These are phyloP conservation scores for Zaprionus ghesquierei DNA, from an alignment of 1,140 invertebrate species.

Conservation along the genomic window DNA sequence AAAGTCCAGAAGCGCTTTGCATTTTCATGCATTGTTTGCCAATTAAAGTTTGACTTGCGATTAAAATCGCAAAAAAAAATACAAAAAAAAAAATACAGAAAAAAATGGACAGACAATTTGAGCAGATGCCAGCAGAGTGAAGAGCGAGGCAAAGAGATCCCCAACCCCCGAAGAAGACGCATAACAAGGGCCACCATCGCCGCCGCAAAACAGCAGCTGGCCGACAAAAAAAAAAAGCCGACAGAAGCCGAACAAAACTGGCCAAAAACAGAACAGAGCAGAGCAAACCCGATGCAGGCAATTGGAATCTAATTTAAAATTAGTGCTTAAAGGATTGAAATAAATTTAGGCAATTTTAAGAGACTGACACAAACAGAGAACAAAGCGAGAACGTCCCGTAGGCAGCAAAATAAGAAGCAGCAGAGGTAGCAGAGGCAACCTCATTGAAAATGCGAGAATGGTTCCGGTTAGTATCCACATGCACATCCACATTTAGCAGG, in stretches of 20 bases:
- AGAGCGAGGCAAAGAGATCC: background rate
- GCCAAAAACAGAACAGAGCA: background rate
- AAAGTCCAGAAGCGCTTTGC: conserved; percentile 54
- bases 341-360: conserved; percentile 71
- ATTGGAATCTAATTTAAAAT: conserved; percentile 81
- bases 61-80: conserved; percentile 64
- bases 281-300: conserved; percentile 22
- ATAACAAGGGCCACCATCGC: conserved; percentile 13
- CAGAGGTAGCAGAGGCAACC: background rate
- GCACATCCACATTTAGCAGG: conserved; percentile 43
- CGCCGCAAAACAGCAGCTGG: conserved; percentile 60
- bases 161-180: background rate
- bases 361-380: conserved; percentile 26
- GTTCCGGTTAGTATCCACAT: conserved; percentile 54
- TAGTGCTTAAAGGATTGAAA: conserved; percentile 80
- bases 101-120: background rate
- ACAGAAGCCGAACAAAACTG: background rate
- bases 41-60: conserved; percentile 65
- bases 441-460: conserved; percentile 71
- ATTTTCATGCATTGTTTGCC: conserved; percentile 59
- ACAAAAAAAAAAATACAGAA: conserved; percentile 21
- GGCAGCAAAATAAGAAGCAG: background rate
- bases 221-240: background rate
- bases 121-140: conserved; percentile 56
- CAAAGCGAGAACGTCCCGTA: background rate